These are phyloP conservation scores for Chaetophractus vellerosus DNA, from an alignment of 2,797 vertebrate genomes.

Conservation along the genomic window DNA sequence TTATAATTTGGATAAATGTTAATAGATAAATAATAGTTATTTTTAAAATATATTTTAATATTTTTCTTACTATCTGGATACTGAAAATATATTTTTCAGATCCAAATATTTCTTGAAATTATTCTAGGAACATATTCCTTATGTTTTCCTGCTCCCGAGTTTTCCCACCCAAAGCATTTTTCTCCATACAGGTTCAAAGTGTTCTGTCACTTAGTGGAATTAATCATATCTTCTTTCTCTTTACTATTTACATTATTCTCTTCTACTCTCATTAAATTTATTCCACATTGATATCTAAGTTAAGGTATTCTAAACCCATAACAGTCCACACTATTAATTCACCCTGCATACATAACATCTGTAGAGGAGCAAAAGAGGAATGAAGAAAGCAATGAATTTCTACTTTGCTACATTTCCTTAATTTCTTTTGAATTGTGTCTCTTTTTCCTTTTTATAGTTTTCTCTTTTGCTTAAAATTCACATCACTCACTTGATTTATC, in stretches of 20 bases:
- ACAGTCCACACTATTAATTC: background rate
- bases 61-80: background rate
- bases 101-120: background rate
- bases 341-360: no score
- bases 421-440: background rate
- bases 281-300: background rate
- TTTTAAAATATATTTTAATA: background rate
- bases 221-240: background rate
- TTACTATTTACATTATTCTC: background rate
- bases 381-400: background rate
- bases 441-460: background rate
- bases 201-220: background rate
- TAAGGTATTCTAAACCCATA: background rate
- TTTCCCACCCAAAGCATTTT: background rate
- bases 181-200: accelerated
- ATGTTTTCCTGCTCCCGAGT: background rate
- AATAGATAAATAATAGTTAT: background rate
- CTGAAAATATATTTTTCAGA: background rate
- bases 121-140: background rate
- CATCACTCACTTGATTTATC: background rate
- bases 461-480: background rate
- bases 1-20: background rate
- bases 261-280: background rate
- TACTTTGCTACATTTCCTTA: background rate
- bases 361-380: background rate